Percentiles rank a stretch among this genome's conserved stretches.
Conservation (phyloP, 2,113 vertebrate genomes). For the Chrysochloris asiatica region DNA sequence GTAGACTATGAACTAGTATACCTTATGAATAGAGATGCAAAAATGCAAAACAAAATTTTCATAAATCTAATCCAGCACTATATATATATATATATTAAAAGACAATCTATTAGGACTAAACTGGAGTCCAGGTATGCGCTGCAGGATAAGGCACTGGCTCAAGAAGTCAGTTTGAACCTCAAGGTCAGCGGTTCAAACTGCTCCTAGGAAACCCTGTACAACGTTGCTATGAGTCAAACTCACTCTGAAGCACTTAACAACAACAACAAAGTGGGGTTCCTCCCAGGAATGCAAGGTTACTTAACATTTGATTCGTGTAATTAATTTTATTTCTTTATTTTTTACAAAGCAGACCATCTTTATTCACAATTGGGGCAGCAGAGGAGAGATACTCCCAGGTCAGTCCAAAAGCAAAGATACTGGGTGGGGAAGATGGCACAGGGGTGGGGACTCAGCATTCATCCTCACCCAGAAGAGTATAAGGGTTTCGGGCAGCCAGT, state of each 20-base stretch:
- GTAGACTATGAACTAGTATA: neutral
- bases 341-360: constrained; percentile 77
- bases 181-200: no score
- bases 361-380: constrained; percentile 67
- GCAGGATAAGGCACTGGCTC: no score
- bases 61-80: neutral
- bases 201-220: no score
- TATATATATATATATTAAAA: neutral
- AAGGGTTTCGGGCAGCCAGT: constrained; percentile 87
- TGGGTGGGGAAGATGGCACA: neutral
- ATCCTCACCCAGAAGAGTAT: constrained; percentile 88
- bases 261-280: no score
- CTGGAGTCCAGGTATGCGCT: no score
- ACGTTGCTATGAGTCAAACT: no score
- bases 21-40: neutral
- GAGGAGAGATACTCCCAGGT: constrained; percentile 20
- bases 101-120: neutral
- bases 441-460: constrained; percentile 84
- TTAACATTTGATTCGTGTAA: neutral
- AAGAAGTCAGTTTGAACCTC: no score
- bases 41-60: neutral
- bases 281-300: neutral
- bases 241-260: no score
- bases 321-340: neutral
- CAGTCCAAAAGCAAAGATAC: constrained; percentile 69